Evolutionary conservation across 2,888 invertebrate genomes (phyloP), one percentile per base, ranked within the genome.

Genomic region (Himalopsyche kuldschensis): DNA sequence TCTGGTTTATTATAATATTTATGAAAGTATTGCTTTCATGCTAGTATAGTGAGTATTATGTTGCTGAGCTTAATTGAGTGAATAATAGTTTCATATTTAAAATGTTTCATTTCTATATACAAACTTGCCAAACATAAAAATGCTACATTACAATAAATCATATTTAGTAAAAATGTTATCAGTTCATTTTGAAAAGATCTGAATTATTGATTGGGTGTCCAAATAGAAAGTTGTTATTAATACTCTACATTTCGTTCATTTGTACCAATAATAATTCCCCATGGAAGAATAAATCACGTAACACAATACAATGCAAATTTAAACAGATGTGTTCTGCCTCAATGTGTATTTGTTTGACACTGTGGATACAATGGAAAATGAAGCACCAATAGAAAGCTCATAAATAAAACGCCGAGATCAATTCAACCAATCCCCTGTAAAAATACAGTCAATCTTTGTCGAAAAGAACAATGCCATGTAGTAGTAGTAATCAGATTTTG

Each of bases 301-400:
- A 69, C 27, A 69, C 69, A 69, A 69, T 27, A 69, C 30, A 69
- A 69, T 27, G 69, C 69, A 27, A 69, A 69, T 69, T 69, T 20
- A 27, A 69, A 27, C 30, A 69, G 69, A 69, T 69, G 69, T 69
- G 69, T 69, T 69, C 69, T 69, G 27, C 69, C 69, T 69, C 69
- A 69, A 69, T 69, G 30, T 69, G 27, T 69, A 69, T 69, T 27
- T 69, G 69, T 30, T 69, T 76, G 41, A 76, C 32, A n/a, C 11
- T 32, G 31, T 20, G 35, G n/a, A 76, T n/a, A 76, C 76, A 76
- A 76, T 69, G 69, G 30, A 69, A 69, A 27, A 69, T 69, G 69
- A 69, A 69, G 69, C 69, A 69, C 69, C 47, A 20, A 78, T 78
- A 78, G 78, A 78, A 47, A 78, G 78, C 78, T 46, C 78, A 78